Conservation (phyloP, 2,797 vertebrate species). For the Pteropus rufus region DNA sequence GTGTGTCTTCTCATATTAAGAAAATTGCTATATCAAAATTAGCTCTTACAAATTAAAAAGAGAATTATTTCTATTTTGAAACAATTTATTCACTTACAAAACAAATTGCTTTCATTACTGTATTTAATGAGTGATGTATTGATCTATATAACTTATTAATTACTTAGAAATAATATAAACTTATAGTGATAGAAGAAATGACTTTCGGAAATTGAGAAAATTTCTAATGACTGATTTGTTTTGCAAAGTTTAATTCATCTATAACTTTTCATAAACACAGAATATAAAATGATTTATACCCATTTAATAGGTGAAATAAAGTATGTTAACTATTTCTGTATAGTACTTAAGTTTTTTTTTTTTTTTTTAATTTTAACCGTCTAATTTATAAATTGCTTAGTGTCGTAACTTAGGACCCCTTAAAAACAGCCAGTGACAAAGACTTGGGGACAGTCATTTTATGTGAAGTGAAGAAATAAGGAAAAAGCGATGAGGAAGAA, state of each 20-base stretch:
- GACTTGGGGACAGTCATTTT: background rate
- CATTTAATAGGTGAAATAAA: background rate
- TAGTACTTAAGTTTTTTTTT: background rate
- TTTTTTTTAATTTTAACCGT: background rate
- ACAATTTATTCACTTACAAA: background rate
- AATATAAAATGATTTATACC: background rate
- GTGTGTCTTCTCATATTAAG: background rate
- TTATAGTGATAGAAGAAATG: background rate
- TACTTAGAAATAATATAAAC: constrained; percentile 10
- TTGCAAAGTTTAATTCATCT: background rate
- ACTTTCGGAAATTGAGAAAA: background rate
- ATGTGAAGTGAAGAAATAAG: background rate
- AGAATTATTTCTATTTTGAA: background rate
- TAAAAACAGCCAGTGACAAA: background rate
- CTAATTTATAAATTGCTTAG: background rate
- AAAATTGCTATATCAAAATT: background rate
- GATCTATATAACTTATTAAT: constrained; percentile 3
- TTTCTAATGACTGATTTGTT: background rate
- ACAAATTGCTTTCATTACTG: background rate
- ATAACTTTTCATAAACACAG: background rate
- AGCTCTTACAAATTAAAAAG: background rate
- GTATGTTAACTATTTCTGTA: background rate
- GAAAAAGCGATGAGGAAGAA: background rate
- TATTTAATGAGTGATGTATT: background rate
- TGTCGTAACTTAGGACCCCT: background rate